These are phyloP conservation scores for Stichodactyla helianthus DNA, from an alignment of 64 coral and sea anemone genomes.

Conservation along the genomic window DNA sequence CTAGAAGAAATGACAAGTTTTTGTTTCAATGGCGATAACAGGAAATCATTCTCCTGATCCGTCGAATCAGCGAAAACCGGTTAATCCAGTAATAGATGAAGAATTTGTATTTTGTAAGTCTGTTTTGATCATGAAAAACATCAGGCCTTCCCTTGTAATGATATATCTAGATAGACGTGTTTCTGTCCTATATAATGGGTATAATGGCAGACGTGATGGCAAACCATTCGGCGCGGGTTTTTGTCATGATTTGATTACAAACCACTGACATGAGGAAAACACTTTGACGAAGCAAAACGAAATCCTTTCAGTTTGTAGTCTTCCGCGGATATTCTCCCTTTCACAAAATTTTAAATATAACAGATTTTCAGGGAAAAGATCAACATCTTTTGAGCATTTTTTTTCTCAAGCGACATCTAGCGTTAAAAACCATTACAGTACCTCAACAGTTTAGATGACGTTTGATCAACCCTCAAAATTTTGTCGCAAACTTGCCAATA, in stretches of 20 bases:
- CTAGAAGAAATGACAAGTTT: neutral
- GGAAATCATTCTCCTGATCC: neutral
- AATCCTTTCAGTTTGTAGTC: neutral
- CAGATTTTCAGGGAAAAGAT: neutral
- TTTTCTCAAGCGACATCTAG: neutral
- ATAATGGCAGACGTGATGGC: neutral
- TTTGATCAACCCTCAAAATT: neutral
- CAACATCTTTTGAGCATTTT: neutral
- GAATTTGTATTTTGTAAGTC: neutral
- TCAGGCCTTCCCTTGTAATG: neutral
- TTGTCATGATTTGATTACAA: conserved; percentile 4
- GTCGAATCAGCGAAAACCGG: neutral
- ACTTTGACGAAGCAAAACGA: neutral
- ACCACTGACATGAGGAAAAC: neutral
- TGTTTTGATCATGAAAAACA: neutral
- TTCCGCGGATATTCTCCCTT: neutral
- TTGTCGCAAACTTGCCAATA: neutral
- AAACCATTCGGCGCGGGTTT: neutral
- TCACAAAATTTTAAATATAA: neutral
- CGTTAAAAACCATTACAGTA: neutral
- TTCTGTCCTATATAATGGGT: neutral
- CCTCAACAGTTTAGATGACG: neutral
- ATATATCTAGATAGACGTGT: neutral
- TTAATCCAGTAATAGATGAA: neutral
- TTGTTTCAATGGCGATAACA: neutral